Percentiles rank a stretch among this genome's conserved stretches.
phyloP scores from a whole-genome alignment of 2,888 invertebrate genomes.

The Himalopsyche kuldschensis region DNA sequence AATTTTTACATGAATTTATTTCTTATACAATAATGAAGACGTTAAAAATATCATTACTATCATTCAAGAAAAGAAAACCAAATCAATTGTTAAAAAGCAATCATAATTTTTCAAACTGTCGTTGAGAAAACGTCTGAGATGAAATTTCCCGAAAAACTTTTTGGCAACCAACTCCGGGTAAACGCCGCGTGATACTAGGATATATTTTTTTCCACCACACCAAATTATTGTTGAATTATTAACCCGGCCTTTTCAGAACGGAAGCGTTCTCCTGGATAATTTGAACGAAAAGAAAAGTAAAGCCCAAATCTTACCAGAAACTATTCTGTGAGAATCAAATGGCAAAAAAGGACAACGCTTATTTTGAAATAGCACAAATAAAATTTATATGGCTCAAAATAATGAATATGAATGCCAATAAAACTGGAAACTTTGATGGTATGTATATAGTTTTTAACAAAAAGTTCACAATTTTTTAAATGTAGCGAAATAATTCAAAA shows the following conservation, averaged over 20 bases:
- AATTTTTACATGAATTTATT: no score
- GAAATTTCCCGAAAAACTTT: background rate
- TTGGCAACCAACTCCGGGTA: background rate
- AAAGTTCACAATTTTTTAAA: no score
- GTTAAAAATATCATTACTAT: background rate
- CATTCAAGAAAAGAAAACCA: background rate
- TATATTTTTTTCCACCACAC: slow-evolving; percentile 17
- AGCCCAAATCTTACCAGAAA: background rate
- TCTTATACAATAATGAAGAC: no score
- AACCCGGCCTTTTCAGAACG: slow-evolving; percentile 19
- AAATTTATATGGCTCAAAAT: no score
- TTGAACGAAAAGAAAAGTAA: slow-evolving; percentile 4
- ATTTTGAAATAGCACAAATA: no score
- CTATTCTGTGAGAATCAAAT: background rate
- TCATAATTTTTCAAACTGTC: background rate
- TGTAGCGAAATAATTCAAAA: no score
- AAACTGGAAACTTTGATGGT: no score
- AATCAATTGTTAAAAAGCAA: background rate
- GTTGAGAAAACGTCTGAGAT: background rate
- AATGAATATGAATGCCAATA: no score
- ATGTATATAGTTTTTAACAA: no score
- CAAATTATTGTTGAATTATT: slow-evolving; percentile 37
- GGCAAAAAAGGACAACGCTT: no score
- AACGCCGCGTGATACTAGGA: background rate
- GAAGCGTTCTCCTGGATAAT: slow-evolving; percentile 17